Evolutionary conservation across 1,140 invertebrate species (phyloP).

Genomic region (Mesaphorura yosii): DNA sequence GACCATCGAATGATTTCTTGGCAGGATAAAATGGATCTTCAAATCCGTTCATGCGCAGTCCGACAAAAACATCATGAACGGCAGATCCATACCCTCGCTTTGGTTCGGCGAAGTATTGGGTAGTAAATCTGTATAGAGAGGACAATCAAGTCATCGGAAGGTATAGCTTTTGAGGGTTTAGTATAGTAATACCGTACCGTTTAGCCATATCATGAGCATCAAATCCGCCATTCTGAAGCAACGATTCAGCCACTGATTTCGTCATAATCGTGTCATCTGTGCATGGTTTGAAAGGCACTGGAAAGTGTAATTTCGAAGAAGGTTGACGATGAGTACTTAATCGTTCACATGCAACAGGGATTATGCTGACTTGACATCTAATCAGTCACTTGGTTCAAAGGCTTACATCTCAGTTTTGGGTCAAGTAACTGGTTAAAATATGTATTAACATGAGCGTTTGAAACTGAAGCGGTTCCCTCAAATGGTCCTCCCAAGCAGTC

Average conservation of each 20-base stretch:
- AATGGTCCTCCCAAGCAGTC: constrained; percentile 61
- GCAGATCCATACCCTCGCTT: constrained; percentile 53
- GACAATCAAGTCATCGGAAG: constrained; percentile 6
- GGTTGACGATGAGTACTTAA: background rate
- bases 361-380: constrained; percentile 13
- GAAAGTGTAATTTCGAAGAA: constrained; percentile 22
- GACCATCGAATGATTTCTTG: constrained; percentile 54
- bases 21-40: constrained; percentile 53
- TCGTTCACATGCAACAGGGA: constrained; percentile 3
- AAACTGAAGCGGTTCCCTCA: constrained; percentile 46
- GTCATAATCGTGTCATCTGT: constrained; percentile 73
- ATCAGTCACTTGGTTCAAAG: constrained; percentile 4
- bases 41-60: constrained; percentile 46
- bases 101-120: constrained; percentile 52
- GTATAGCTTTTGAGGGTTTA: too few species aligned
- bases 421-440: constrained; percentile 50
- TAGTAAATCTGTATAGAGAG: constrained; percentile 47
- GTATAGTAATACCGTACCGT: constrained; percentile 32
- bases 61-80: constrained; percentile 52
- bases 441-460: constrained; percentile 45
- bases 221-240: constrained; percentile 48
- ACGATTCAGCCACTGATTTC: constrained; percentile 48
- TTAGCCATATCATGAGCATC: constrained; percentile 48
- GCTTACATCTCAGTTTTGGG: constrained; percentile 44
- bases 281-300: constrained; percentile 49